Evolutionary conservation across 2,888 invertebrate species (phyloP).

Genomic region (Patella pellucida): DNA sequence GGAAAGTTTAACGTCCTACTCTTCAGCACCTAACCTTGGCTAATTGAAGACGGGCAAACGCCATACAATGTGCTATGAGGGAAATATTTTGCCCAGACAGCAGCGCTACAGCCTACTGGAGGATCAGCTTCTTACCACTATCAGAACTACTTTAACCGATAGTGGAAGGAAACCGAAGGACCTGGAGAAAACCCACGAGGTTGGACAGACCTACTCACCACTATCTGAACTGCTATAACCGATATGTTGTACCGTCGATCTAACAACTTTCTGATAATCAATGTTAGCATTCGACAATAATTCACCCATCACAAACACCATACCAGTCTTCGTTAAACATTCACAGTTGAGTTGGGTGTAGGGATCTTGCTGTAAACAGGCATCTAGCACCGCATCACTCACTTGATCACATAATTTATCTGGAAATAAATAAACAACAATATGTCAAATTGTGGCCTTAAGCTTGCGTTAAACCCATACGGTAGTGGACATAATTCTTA

Average conservation of each 20-base stretch:
- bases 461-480: no score
- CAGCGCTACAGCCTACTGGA: no score
- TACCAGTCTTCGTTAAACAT: constrained; percentile 98
- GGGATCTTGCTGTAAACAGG: constrained; percentile 92
- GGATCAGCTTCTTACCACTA: no score
- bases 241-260: constrained; percentile 96
- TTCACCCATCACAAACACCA: constrained; percentile 98
- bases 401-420: constrained; percentile 73
- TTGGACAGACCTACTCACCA: constrained; percentile 35
- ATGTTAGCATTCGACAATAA: constrained; percentile 97
- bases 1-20: no score
- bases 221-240: constrained; percentile 85
- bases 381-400: constrained; percentile 73
- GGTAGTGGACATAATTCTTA: not conserved
- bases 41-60: no score
- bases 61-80: no score
- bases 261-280: constrained; percentile 96
- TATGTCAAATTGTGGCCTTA: no score
- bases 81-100: no score
- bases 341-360: constrained; percentile 97
- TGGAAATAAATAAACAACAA: constrained; percentile 32
- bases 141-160: no score
- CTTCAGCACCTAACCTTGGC: no score
- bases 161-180: no score
- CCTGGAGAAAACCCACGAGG: no score